Percentiles rank a stretch among this genome's conserved stretches.
These are phyloP conservation scores for Agrochola lota DNA, from an alignment of 2,888 invertebrate genomes.

Conservation along the genomic window DNA sequence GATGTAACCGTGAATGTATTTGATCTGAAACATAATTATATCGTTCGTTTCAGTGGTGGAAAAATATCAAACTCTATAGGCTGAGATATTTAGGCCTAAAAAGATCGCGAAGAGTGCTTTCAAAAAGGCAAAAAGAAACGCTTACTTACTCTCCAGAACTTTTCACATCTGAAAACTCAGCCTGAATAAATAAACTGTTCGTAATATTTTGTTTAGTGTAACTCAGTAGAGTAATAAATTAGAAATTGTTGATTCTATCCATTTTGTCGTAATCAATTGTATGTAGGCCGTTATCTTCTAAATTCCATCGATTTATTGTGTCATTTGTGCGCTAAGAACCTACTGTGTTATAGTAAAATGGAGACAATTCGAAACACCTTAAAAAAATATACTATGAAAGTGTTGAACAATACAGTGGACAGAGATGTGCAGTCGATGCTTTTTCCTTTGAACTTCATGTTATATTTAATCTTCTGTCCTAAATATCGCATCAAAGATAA, in stretches of 20 bases:
- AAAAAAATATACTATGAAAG: not conserved
- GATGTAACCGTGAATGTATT: not conserved
- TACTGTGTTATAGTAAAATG: not conserved
- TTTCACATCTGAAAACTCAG: not conserved
- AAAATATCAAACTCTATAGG: not conserved
- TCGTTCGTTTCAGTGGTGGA: not conserved
- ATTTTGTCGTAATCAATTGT: not conserved
- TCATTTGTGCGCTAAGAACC: not conserved
- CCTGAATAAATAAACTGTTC: not conserved
- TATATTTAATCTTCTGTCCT: slow-evolving; percentile 13
- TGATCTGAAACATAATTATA: not conserved
- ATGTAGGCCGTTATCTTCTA: not conserved
- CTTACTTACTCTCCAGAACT: not conserved
- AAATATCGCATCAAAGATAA: slow-evolving; percentile 40
- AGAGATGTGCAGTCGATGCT: slow-evolving; percentile 40
- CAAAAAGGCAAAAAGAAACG: not conserved
- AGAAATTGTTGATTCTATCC: not conserved
- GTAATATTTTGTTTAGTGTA: not conserved
- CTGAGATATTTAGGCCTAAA: not conserved
- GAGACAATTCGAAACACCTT: not conserved
- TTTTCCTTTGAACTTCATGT: slow-evolving; percentile 38
- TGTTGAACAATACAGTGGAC: slow-evolving; percentile 3
- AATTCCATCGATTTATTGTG: not conserved
- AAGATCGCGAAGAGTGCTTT: not conserved
- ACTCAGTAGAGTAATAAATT: not conserved